Conservation (phyloP, 1,140 invertebrate species). For the Hyles euphorbiae region DNA sequence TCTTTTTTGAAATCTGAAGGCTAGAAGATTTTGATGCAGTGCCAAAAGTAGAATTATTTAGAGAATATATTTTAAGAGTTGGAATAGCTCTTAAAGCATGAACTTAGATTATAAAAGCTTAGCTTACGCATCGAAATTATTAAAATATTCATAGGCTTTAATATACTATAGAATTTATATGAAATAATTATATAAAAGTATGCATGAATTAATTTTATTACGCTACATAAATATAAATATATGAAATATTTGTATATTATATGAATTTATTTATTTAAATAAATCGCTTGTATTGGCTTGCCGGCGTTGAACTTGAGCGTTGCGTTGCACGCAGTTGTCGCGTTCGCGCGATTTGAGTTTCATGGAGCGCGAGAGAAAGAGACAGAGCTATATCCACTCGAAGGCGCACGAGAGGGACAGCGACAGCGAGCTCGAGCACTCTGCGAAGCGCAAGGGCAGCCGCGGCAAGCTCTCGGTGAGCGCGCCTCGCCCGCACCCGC, state of each 20-base stretch:
- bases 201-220: slow-evolving; percentile 1
- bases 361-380: slow-evolving; percentile 66
- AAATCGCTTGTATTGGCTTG: slow-evolving; percentile 7
- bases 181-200: neutral
- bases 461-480: slow-evolving; percentile 74
- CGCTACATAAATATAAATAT: neutral
- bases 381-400: slow-evolving; percentile 66
- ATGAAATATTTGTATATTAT: neutral
- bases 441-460: slow-evolving; percentile 72
- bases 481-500: slow-evolving; percentile 21
- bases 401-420: slow-evolving; percentile 73
- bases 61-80: too few relatives aligned
- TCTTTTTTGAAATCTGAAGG: too few relatives aligned
- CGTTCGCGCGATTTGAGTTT: slow-evolving; percentile 62
- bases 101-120: slow-evolving; percentile 4
- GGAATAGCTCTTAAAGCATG: neutral
- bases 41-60: too few relatives aligned
- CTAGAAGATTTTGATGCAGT: too few relatives aligned
- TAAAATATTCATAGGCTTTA: too few relatives aligned
- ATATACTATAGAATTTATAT: neutral
- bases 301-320: slow-evolving; percentile 30
- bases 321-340: slow-evolving; percentile 62
- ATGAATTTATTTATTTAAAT: neutral
- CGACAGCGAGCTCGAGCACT: slow-evolving; percentile 77
- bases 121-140: slow-evolving; percentile 3